Evolutionary conservation across 2,888 invertebrate genomes (phyloP), one percentile per base, ranked within the genome.

Genomic region (Anticlea derivata): DNA sequence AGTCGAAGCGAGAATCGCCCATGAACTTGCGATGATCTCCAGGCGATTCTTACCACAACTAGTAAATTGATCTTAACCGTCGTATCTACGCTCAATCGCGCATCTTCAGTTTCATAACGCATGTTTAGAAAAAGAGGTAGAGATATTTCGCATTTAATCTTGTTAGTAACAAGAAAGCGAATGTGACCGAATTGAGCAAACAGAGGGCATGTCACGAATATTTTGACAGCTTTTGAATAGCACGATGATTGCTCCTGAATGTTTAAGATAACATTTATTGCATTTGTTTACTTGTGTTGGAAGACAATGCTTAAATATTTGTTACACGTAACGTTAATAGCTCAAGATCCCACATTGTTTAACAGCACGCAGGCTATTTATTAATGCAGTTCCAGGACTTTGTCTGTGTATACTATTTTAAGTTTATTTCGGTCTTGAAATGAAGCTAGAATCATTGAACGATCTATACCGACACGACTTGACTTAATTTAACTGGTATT

Each of bases 251-350:
- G 50, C 48, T 39, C 51, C 37, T 53, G 48, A 45, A 39, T 49
- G 45, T 40, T 8, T 10, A 10, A 17, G 17, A 17, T 17, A 17
- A 4, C 17, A 17, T 17, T 17, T 17, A 17, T 17, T 44, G 51
- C 41, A 30, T 35, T 31, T 24, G 20, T 27, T 31, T 50, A 48
- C 50, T 56, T 60, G 55, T 50, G 46, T 66, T 70, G 68, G 72
- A 73, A 73, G 71, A 71, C 70, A 62, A 66, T 56, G 41, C 39
- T 23, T 23, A 55, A 55, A 63, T 55, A 50, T 54, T 53, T 61
- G 1, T 27, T 10, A 33, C 23, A 33, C 7, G 8, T 35, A 29
- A 0, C 7, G 27, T 37, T 12, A 24, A 3, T 20, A 11, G 17
- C 17, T 24, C 20, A 12, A 35, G 24, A 41, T 37, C 13, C 20